Conservation (phyloP, 2,888 invertebrate species). For the Meiosimyza decipiens region DNA sequence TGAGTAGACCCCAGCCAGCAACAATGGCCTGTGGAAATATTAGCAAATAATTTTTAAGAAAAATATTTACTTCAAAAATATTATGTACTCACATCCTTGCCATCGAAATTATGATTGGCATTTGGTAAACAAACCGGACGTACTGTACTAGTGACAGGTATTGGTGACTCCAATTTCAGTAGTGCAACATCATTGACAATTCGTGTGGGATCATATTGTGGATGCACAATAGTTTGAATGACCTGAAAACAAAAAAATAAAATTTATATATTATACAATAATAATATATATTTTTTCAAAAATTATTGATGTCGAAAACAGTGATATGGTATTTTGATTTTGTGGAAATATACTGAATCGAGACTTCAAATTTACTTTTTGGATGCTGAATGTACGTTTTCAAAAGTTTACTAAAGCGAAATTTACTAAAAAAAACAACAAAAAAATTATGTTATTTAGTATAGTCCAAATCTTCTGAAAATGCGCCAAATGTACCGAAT, state of each 20-base stretch:
- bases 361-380: too few relatives aligned
- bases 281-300: not conserved
- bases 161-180: slow-evolving; percentile 55
- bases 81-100: slow-evolving; percentile 53
- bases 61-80: not conserved
- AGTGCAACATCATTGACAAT: slow-evolving; percentile 63
- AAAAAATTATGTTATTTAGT: too few relatives aligned
- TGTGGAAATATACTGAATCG: too few relatives aligned
- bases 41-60: not conserved
- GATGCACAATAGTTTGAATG: slow-evolving; percentile 53
- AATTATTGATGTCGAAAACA: not conserved
- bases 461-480: too few relatives aligned
- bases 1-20: slow-evolving; percentile 63
- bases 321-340: too few relatives aligned
- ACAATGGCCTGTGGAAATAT: slow-evolving; percentile 54
- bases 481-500: too few relatives aligned
- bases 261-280: not conserved
- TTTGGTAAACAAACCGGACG: slow-evolving; percentile 62
- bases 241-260: slow-evolving; percentile 43
- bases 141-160: slow-evolving; percentile 55
- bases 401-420: too few relatives aligned
- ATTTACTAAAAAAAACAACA: too few relatives aligned
- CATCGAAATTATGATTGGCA: slow-evolving; percentile 57
- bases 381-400: too few relatives aligned
- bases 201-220: slow-evolving; percentile 54